These are phyloP conservation scores for Bujurquina vittata DNA, from an alignment of 2,113 vertebrate genomes.

Conservation along the genomic window DNA sequence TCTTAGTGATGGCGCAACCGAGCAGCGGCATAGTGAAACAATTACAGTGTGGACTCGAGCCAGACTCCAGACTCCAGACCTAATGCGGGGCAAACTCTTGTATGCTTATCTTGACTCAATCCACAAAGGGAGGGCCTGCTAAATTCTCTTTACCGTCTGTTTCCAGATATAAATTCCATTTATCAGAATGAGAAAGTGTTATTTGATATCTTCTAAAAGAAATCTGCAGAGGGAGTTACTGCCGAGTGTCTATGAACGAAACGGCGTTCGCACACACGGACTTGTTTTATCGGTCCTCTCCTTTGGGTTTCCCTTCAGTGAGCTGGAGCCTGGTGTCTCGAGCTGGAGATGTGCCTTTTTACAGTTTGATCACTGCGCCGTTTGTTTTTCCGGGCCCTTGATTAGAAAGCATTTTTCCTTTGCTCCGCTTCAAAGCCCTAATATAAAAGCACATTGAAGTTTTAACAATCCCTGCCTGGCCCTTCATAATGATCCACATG, in stretches of 20 bases:
- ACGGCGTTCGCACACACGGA: slow-evolving; percentile 29
- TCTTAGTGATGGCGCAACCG: slow-evolving; percentile 20
- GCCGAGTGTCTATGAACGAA: slow-evolving; percentile 10
- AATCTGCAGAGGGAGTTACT: slow-evolving; percentile 4
- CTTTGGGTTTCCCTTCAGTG: slow-evolving; percentile 26
- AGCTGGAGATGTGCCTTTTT: slow-evolving; percentile 39
- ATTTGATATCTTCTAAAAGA: slow-evolving; percentile 17
- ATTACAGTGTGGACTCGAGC: slow-evolving; percentile 53
- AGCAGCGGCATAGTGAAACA: slow-evolving; percentile 64
- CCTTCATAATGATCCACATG: slow-evolving; percentile 78
- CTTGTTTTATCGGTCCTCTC: slow-evolving; percentile 4
- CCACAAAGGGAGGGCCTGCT: neutral
- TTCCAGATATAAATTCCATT: slow-evolving; percentile 33
- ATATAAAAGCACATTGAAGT: slow-evolving; percentile 69
- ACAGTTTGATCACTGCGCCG: slow-evolving; percentile 49
- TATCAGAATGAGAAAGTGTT: slow-evolving; percentile 18
- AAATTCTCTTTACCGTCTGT: slow-evolving; percentile 27
- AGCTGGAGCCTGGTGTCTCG: slow-evolving; percentile 62
- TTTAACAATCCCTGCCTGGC: slow-evolving; percentile 68
- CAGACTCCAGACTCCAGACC: slow-evolving; percentile 60
- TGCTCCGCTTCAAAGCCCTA: slow-evolving; percentile 56
- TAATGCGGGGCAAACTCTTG: slow-evolving; percentile 44
- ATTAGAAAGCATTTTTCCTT: slow-evolving; percentile 74
- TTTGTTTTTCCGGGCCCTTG: slow-evolving; percentile 67
- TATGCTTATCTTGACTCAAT: slow-evolving; percentile 46